These are phyloP conservation scores for Tarsius wallacei DNA, from an alignment of 2,797 vertebrate genomes.

Conservation along the genomic window DNA sequence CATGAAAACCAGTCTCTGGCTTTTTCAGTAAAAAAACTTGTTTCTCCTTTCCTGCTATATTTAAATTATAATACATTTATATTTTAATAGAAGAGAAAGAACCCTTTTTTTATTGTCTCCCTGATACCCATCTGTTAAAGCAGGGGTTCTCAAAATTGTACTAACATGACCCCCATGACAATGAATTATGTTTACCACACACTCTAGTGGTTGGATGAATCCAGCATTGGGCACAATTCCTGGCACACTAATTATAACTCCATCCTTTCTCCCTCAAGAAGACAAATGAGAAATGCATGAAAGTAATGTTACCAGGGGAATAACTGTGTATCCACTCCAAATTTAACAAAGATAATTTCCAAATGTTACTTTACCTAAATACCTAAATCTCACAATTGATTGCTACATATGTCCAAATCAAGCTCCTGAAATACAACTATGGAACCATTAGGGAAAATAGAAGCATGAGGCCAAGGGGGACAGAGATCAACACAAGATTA, in stretches of 20 bases:
- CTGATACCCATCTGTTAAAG: not conserved
- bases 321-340: not conserved
- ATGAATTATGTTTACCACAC: not conserved
- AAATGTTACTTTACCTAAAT: not conserved
- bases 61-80: not conserved
- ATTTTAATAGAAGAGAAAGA: not conserved
- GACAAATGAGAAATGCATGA: not conserved
- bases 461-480: not conserved
- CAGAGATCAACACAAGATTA: not conserved
- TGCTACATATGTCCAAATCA: not conserved
- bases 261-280: not conserved
- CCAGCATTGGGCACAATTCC: not conserved
- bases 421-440: not conserved
- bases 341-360: not conserved
- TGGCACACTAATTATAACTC: not conserved
- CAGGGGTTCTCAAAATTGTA: not conserved
- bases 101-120: not conserved
- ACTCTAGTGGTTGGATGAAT: not conserved
- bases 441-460: not conserved
- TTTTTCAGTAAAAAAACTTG: not conserved
- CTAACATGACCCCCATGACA: not conserved
- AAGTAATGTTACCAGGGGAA: not conserved
- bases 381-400: not conserved
- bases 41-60: not conserved
- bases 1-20: not conserved